These are phyloP conservation scores for Zaprionus lachaisei DNA, from an alignment of 1,140 invertebrate genomes.

Conservation along the genomic window DNA sequence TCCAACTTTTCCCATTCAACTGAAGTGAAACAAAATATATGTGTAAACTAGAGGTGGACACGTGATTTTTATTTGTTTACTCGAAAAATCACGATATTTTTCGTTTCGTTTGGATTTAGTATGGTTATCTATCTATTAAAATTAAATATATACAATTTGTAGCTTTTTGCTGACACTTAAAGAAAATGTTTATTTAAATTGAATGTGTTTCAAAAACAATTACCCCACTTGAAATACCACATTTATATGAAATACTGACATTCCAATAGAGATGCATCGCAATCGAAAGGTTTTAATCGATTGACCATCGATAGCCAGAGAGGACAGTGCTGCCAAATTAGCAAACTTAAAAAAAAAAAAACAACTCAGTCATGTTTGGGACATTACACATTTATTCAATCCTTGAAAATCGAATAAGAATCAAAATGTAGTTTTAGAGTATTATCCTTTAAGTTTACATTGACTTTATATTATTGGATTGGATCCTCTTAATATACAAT, in stretches of 20 bases:
- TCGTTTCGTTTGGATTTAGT: not conserved
- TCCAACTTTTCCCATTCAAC: constrained; percentile 35
- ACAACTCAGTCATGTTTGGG: not conserved
- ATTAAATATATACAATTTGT: not conserved
- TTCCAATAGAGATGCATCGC: constrained; percentile 16
- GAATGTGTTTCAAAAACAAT: not conserved
- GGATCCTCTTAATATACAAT: not conserved
- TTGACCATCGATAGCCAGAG: not conserved
- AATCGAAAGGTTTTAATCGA: not conserved
- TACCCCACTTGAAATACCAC: constrained; percentile 11
- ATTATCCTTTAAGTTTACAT: not conserved
- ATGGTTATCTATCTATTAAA: not conserved
- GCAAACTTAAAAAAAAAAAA: not conserved
- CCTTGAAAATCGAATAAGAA: not conserved
- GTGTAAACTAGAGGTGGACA: constrained; percentile 33
- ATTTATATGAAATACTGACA: constrained; percentile 11
- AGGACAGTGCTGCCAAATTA: not conserved
- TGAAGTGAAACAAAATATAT: constrained; percentile 36
- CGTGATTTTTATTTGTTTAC: constrained; percentile 25
- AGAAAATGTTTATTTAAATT: not conserved
- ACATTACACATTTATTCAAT: not conserved
- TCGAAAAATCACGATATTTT: not conserved
- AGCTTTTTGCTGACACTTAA: not conserved
- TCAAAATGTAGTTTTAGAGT: not conserved
- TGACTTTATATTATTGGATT: not conserved